Evolutionary conservation across 2,113 vertebrate species (phyloP), one percentile per base, ranked within the genome.

Genomic region (Gymnarchus niloticus): DNA sequence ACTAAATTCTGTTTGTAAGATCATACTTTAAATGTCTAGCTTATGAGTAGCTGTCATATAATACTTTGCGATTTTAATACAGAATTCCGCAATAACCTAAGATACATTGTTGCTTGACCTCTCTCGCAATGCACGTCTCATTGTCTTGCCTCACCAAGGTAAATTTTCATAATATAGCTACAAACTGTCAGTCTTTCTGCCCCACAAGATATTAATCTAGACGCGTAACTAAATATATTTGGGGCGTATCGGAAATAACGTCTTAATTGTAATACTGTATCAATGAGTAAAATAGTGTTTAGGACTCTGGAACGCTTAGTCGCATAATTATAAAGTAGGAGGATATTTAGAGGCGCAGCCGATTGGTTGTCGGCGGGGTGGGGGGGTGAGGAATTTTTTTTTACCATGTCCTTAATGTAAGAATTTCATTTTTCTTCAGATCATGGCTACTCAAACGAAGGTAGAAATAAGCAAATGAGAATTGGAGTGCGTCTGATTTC

Each of bases 361-460:
- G 57, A 95, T 95, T 95, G 94, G 94, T 88, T 92, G 87, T 73
- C 77, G 61, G 10, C 81, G 37, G 19, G 14, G 65, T 33, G 12
- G 7, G 9, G 14, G 14, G 23, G 65, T 10, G 37, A 37, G 25
- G 41, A 57, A 6, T 57, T 77, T 86, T 87, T 86, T 33, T 61
- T 69, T 51, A 14, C 14, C 1, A 56, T 56, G 76, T 78, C 76
- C 76, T 46, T 46, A 78, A 78, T 48, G 37, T 48, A 17, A 9
- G 8, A 48, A 78, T 44, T 76, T 48, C 10, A 41, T 4, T 12
- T n/a, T 19, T 57, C 77, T 56, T 28, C 25, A 9, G 46, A 9
- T 44, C 23, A 95, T 95, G 94, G 92, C 92, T 83, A 77, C 89
- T 56, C 88, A 89, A 88, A 88, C 85, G 7, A 95, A 95, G 94